Evolutionary conservation across 2,113 vertebrate species (phyloP), one percentile per base, ranked within the genome.

Genomic region (Platycercus adscitus): DNA sequence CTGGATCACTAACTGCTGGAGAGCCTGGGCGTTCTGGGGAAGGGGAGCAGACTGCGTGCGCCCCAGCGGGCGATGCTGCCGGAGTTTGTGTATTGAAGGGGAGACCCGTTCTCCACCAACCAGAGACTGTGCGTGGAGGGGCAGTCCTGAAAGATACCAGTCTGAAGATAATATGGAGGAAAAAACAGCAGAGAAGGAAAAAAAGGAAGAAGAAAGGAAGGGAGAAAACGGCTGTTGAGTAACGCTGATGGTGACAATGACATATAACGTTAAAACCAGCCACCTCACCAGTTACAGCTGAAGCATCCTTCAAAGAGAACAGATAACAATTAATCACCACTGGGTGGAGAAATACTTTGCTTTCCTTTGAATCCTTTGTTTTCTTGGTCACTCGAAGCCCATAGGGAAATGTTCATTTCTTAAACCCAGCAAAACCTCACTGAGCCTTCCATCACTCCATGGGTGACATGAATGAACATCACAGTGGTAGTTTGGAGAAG

Each of bases 1-100:
- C 97, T 99, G 99, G 94, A 99, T 98, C 76, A 99, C 99, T 95
- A 99, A 98, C 97, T 99, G 99, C 98, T 99, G 99, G 94, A 99
- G 98, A 69, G 99, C 99, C 97, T 99, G 99, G 16, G 99, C 97
- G 65, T 98, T 99, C 98, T 99, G 99, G 41, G 99, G 99, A 97
- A 99, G 98, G 6, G 99, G 99, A 25, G 99, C 99, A 4, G 99
- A 99, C 98, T 99, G 99, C 5, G 99, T 99, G 86, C 99, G 98
- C 41, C 99, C 99, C 80, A 99, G 97, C 0, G 99, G 99, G 91
- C 99, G 99, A 97, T 99, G 99, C 97, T 99, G 98, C 89, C 99
- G 98, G 82, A 99, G 98, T 97, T 99, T 99, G 97, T 99, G 99
- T 89, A 99, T 98, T 39, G 99, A 98, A 43, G 99, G 98, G 21